Evolutionary conservation across 2,888 invertebrate species (phyloP), one percentile per base, ranked within the genome.

Genomic region (Hoplodrina blanda): DNA sequence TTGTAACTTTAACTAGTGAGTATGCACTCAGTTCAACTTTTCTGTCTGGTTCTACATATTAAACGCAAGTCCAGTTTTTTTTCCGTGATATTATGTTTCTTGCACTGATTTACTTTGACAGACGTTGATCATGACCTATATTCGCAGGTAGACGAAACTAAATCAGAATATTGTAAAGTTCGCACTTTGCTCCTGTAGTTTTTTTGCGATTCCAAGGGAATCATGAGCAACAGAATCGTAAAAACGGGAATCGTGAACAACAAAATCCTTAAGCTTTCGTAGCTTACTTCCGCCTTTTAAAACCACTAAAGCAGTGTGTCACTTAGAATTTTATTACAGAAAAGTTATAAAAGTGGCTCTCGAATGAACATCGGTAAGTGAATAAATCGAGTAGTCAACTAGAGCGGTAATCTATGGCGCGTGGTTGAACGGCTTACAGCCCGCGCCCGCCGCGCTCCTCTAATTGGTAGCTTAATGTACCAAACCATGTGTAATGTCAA

Each of bases 401-500:
- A 78, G 84, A 82, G 74, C 70, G 66, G 80, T 85, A 87, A 86
- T 84, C 80, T 82, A 87, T 81, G 82, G 82, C 75, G 74, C 83
- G 84, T 79, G 85, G 75, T 74, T 77, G 70, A 78, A 70, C 80
- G 80, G 76, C 74, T 78, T 76, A 76, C 67, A 71, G 75, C 70
- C 44, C 73, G 54, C 50, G 53, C 53, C 70, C 55, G 44, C 44
- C 80, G 53, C 66, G 68, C 78, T 78, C 72, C 69, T 79, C 78
- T 87, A 85, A 83, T 82, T 81, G 78, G 69, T 53, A 65, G 75
- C 78, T 73, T 87, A 85, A 84, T 87, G 84, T 85, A 84, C 81
- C 85, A 82, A 86, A 80, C 84, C 85, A 84, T 87, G 85, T 85
- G 87, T 87, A 87, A 87, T 86, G 83, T 82, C 84, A 82, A 83